A percentile compares a stretch with the other conserved stretches of the same genome.
phyloP scores from a whole-genome alignment of 2,888 invertebrate genomes.

The Ditula angustiorana region DNA sequence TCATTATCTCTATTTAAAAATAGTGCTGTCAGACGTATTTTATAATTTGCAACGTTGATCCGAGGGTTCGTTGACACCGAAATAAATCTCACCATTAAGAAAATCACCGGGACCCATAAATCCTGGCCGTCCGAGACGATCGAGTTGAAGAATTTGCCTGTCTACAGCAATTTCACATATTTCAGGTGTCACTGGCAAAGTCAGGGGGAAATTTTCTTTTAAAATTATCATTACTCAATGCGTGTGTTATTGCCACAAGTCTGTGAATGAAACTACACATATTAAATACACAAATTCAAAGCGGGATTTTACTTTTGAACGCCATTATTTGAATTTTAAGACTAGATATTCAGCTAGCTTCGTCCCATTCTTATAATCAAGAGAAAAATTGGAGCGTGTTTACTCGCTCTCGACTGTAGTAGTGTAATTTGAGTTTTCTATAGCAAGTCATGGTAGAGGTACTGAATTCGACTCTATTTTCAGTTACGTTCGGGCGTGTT shows the following conservation, averaged over 20 bases:
- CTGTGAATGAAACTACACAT: no score
- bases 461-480: no score
- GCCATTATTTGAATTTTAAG: no score
- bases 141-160: not conserved
- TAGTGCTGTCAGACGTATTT: constrained; percentile 18
- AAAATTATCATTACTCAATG: not conserved
- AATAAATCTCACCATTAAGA: constrained; percentile 25
- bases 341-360: no score
- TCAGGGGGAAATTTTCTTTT: not conserved
- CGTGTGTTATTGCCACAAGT: not conserved
- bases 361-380: no score
- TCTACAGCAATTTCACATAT: constrained; percentile 13
- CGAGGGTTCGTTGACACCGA: constrained; percentile 18
- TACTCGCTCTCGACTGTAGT: no score
- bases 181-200: constrained; percentile 13
- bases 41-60: constrained; percentile 24
- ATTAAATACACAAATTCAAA: no score
- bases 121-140: constrained; percentile 7
- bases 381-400: no score
- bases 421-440: no score
- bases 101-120: constrained; percentile 17
- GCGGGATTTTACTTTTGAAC: no score
- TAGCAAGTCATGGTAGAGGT: no score
- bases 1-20: constrained; percentile 38
- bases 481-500: no score